Base-by-base conservation (phyloP, 1,140 invertebrate species). In the Chelonus insularis region DNA sequence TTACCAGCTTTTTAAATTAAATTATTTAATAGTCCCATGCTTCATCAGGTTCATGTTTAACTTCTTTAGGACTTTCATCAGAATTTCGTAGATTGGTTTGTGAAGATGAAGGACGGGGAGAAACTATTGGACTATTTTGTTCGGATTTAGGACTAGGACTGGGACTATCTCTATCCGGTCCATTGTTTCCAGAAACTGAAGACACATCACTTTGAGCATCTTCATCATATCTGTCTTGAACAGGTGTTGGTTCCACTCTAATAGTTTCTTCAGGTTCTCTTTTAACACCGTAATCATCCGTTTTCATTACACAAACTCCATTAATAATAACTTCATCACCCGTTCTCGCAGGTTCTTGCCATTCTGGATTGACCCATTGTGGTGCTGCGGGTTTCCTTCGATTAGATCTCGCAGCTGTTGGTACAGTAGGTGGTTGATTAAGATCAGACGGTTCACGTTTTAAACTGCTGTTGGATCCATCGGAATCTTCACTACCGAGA, bases 341-440 rank as follows among this genome's bases (percentile, higher is more conserved):
- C 62, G 83, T 83, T 57, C 82, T 83, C 21, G 75, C 62, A 36
- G 74, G 82, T 67, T 93, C 88, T 74, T 94, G 91, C 87, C 92
- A 92, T 52, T 95, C 93, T 1, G 94, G 95, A 77, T 96, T 96
- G 0, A 98, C 94, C 93, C 96, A 97, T 80, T 98, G 95, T 0
- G 96, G 96, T 23, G 94, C 94, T 0, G 94, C 94, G 0, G 95
- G 92, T 82, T 98, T 98, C 58, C 96, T 84, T 60, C 95, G 78
- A 47, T 83, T 87, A 45, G 88, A 87, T 63, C 82, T 80, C 7
- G 81, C 84, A n/a, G 84, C 82, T 14, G 83, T 81, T 0, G 82
- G 82, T 12, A 67, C 78, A 39, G 60, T 73, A 21, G 80, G 77
- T 11, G 75, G 77, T 63, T 62, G 57, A 47, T 45, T 56, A 3